Percentiles rank a stretch among this genome's conserved stretches.
Conservation (phyloP, 2,888 invertebrate genomes). For the Drosophila bunnanda region DNA sequence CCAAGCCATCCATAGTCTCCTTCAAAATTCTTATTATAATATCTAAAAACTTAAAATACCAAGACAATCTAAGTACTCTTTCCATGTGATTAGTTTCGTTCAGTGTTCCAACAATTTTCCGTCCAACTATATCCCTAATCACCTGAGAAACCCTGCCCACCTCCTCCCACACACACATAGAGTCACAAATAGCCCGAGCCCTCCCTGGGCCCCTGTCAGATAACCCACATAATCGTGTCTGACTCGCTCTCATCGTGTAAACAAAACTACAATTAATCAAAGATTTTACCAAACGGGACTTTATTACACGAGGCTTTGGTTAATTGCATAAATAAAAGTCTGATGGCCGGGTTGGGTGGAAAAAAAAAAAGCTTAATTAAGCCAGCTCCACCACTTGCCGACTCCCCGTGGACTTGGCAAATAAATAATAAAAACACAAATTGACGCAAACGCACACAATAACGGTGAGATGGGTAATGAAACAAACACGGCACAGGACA, state of each 20-base stretch:
- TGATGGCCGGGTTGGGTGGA: conserved; percentile 5
- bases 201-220: conserved; percentile 24
- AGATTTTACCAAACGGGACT: conserved; percentile 72
- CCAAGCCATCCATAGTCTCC: neutral
- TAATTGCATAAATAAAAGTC: conserved; percentile 76
- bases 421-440: conserved; percentile 80
- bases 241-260: conserved; percentile 63
- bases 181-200: conserved; percentile 10
- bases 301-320: conserved; percentile 76
- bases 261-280: conserved; percentile 81
- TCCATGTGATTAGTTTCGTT: neutral
- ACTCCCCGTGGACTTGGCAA: conserved; percentile 72
- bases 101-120: conserved; percentile 59
- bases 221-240: conserved; percentile 53
- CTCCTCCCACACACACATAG: neutral
- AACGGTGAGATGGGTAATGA: conserved; percentile 37
- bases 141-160: conserved; percentile 42
- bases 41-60: neutral
- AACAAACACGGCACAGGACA: conserved; percentile 17
- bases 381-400: conserved; percentile 44
- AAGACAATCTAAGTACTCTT: neutral
- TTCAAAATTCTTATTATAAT: neutral
- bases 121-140: conserved; percentile 56
- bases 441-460: conserved; percentile 64
- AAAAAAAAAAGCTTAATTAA: conserved; percentile 64